Conservation (phyloP, 2,888 invertebrate genomes). For the Pyrrhosoma nymphula region DNA sequence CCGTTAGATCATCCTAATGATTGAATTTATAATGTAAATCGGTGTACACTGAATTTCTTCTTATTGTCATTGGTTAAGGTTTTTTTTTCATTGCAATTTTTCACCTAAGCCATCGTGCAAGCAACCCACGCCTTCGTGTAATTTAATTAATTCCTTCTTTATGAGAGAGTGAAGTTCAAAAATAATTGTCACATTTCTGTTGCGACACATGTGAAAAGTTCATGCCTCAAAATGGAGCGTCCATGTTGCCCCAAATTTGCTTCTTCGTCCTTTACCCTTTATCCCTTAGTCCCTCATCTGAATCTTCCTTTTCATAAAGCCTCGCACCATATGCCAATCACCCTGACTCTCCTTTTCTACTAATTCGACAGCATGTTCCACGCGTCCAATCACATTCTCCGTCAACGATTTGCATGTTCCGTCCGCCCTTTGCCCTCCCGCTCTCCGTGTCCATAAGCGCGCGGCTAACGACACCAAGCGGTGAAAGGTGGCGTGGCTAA, state of each 20-base stretch:
- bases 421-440: slow-evolving; percentile 26
- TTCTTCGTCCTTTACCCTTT: neutral
- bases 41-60: no score
- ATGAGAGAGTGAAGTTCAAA: no score
- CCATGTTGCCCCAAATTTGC: neutral
- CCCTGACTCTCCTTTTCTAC: slow-evolving; percentile 35
- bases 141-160: no score
- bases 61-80: no score
- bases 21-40: no score
- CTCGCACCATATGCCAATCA: neutral
- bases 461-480: slow-evolving; percentile 15
- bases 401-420: slow-evolving; percentile 58
- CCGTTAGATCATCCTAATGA: no score
- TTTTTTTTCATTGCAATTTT: no score
- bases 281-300: neutral
- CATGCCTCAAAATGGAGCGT: neutral
- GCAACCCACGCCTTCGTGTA: no score
- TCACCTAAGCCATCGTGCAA: no score
- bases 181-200: no score
- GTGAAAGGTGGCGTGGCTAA: neutral
- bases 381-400: slow-evolving; percentile 56
- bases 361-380: slow-evolving; percentile 60
- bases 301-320: neutral
- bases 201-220: no score
- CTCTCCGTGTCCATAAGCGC: neutral